phyloP scores from a whole-genome alignment of 1,140 invertebrate species.

The Episyrphus balteatus region DNA sequence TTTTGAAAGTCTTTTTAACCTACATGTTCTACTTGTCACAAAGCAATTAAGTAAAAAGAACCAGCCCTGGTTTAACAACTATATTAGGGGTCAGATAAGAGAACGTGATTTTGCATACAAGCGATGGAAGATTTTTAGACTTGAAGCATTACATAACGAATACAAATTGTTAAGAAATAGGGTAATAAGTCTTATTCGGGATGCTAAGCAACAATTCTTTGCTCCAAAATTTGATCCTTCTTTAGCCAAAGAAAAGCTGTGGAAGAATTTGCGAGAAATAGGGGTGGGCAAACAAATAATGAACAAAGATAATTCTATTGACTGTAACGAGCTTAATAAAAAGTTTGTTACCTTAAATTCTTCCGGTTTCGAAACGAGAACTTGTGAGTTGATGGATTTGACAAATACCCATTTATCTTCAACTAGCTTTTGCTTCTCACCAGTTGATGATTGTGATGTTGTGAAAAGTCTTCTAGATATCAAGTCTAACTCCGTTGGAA shows the following conservation, averaged over 20 bases:
- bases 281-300: not conserved
- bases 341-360: not conserved
- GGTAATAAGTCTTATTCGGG: not conserved
- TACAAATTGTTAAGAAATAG: not conserved
- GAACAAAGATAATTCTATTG: not conserved
- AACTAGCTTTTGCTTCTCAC: not conserved
- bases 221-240: not conserved
- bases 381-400: too few relatives aligned
- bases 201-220: not conserved
- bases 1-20: not conserved
- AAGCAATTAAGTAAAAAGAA: not conserved
- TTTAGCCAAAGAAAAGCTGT: not conserved
- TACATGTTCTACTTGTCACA: not conserved
- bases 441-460: not conserved
- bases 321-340: not conserved
- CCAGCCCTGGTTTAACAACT: not conserved
- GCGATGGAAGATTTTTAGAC: not conserved
- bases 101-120: not conserved
- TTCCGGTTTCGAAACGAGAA: not conserved
- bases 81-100: not conserved
- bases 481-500: not conserved
- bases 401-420: not conserved
- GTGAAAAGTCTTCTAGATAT: too few relatives aligned
- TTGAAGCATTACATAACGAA: not conserved
- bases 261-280: not conserved